Evolutionary conservation across 2,113 vertebrate genomes (phyloP), one percentile per base, ranked within the genome.

Genomic region (Dolichallabes microphthalmus): DNA sequence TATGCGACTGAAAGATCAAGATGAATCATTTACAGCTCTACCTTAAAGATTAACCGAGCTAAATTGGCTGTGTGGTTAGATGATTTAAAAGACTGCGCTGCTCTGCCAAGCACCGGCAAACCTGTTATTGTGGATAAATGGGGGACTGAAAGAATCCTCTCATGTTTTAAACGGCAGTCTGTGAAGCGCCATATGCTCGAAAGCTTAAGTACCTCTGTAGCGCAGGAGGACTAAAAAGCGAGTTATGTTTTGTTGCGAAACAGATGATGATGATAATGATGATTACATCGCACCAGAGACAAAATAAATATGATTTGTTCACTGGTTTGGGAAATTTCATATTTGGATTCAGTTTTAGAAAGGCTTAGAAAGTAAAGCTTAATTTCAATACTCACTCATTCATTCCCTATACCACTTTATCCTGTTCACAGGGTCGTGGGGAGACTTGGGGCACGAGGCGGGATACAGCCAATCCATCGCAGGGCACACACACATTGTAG

Each of bases 161-260:
- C 27, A 32, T 58, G 76, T 35, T 57, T 55, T 77, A 55, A 57
- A 57, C 15, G 20, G 14, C 52, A 30, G 52, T 77, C 75, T 77
- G n/a, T 77, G 75, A 77, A 55, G 75, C 15, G n/a, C 75, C 75
- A 77, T 77, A 57, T 77, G 74, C n/a, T 77, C 27, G n/a, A 27
- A 76, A 75, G 71, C 71, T 75, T 75, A 53, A 53, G 73, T 76
- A 53, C 50, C 25, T 76, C 73, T 53, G 75, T 77, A 77, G 75
- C 3, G 15, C 52, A 77, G 52, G 3, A 77, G 17, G 15, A 77
- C 75, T 32, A 30, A 77, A 69, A 76, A 19, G 15, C 2, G 8
- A 30, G 75, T 77, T 30, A 55, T 30, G 75, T 57, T 77, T 57
- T 17, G 9, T 53, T 30, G 50, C 5, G 0, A 17, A 74, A 74